Base-by-base conservation (phyloP, 2,113 vertebrate genomes). In the Tetrax tetrax region DNA sequence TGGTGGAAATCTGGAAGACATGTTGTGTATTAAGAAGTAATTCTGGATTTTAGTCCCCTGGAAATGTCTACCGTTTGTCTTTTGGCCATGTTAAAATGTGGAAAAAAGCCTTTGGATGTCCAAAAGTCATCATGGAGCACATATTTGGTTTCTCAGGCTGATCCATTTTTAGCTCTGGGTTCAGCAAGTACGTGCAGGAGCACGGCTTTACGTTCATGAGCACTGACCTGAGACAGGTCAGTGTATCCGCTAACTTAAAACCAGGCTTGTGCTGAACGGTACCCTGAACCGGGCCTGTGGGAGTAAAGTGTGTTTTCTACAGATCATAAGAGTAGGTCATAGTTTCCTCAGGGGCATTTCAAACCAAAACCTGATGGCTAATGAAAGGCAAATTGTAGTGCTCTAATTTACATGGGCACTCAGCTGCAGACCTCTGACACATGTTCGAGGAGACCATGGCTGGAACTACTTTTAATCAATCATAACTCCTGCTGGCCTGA, bases 361-460 rank as follows among this genome's bases (percentile, higher is more conserved):
- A 93, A 92, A 83, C 56, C 29, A 68, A 94, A 94, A 92, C 85
- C 88, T 90, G 88, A 81, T 59, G 88, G 92, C 90, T 94, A 94
- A 96, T 95, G 95, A 96, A 96, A 92, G 83, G 68, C 83, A 89
- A 89, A 92, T 92, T 92, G 72, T 90, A 83, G 76, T 78, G 71
- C 56, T 89, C 76, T 90, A 78, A 90, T 94, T 96, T 95, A 81
- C 80, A 84, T 92, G 51, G 83, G 83, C 83, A 69, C 69, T 93
- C 77, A 96, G 83, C 83, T 92, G 83, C 90, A 89, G 95, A 94
- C 92, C 92, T 96, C 65, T 97, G 92, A 96, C 95, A 92, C 47
- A 5, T 10, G 35, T 75, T 95, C 64, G 63, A 89, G 95, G 43
- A 94, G 91, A 84, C 92, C 94, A 84, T 71, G 89, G 83, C 93